A percentile compares a stretch with the other conserved stretches of the same genome.
Evolutionary conservation across 2,113 vertebrate species (phyloP).

Genomic region (Panthera leo): DNA sequence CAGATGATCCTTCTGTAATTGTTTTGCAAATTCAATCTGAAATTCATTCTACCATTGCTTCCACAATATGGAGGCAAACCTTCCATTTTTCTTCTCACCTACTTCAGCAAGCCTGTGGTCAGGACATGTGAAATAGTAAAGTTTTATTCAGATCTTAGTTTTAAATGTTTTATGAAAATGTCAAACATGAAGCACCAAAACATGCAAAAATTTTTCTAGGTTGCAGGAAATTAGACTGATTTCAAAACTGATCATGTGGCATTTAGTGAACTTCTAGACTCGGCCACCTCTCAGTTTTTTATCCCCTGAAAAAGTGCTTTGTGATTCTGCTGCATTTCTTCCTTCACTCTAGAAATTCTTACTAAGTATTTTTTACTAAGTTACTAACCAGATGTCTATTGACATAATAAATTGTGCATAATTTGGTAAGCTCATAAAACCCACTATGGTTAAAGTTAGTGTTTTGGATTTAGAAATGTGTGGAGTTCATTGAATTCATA

Average conservation of each 20-base stretch:
- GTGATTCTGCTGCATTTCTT: not conserved
- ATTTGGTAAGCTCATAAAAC: not conserved
- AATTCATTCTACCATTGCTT: not conserved
- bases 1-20: not conserved
- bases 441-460: no score
- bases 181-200: not conserved
- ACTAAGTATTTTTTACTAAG: not conserved
- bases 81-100: not conserved
- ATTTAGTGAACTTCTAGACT: not conserved
- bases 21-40: not conserved
- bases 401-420: no score
- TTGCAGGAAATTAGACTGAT: not conserved
- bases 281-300: not conserved
- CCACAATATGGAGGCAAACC: not conserved
- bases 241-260: not conserved
- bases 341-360: not conserved
- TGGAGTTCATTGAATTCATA: not conserved
- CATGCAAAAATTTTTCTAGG: not conserved
- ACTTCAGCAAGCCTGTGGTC: not conserved
- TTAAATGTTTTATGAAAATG: constrained; percentile 37
- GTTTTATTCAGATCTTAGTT: not conserved
- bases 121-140: not conserved
- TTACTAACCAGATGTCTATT: not conserved
- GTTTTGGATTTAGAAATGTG: not conserved
- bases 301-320: not conserved